phyloP scores from a whole-genome alignment of 2,113 vertebrate genomes.

The Syrmaticus mikado region DNA sequence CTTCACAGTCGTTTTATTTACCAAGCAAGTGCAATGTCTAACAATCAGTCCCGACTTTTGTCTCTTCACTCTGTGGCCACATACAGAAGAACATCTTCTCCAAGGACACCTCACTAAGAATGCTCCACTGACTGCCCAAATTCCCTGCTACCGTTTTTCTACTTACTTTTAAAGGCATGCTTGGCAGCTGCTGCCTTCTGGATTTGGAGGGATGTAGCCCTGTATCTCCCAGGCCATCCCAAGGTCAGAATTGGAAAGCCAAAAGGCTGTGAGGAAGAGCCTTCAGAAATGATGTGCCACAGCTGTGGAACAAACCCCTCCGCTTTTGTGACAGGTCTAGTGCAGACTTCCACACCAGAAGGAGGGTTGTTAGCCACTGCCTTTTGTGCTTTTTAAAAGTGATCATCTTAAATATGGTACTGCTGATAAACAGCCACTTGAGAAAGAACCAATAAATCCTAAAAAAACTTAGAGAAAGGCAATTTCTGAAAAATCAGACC shows the following conservation, averaged over 20 bases:
- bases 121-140: not conserved
- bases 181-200: slow-evolving; percentile 36
- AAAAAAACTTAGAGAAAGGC: not conserved
- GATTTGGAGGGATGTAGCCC: slow-evolving; percentile 31
- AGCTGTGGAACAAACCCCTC: slow-evolving; percentile 26
- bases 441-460: not conserved
- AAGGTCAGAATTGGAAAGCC: slow-evolving; percentile 43
- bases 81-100: not conserved
- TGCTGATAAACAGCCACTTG: not conserved
- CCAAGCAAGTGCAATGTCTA: not conserved
- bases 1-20: not conserved
- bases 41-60: not conserved
- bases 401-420: not conserved
- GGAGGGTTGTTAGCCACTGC: slow-evolving; percentile 1
- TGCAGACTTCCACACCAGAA: slow-evolving; percentile 31
- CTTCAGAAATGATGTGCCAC: slow-evolving; percentile 45
- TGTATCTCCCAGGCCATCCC: slow-evolving; percentile 47
- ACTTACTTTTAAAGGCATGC: slow-evolving; percentile 48
- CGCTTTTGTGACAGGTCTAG: not conserved
- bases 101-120: not conserved
- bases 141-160: not conserved
- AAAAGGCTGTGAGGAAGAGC: slow-evolving; percentile 50
- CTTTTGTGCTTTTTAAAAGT: not conserved
- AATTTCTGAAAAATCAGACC: not conserved
- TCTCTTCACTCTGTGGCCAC: not conserved